Evolutionary conservation across 2,888 invertebrate genomes (phyloP), one percentile per base, ranked within the genome.

Genomic region (Chelonus formosanus): DNA sequence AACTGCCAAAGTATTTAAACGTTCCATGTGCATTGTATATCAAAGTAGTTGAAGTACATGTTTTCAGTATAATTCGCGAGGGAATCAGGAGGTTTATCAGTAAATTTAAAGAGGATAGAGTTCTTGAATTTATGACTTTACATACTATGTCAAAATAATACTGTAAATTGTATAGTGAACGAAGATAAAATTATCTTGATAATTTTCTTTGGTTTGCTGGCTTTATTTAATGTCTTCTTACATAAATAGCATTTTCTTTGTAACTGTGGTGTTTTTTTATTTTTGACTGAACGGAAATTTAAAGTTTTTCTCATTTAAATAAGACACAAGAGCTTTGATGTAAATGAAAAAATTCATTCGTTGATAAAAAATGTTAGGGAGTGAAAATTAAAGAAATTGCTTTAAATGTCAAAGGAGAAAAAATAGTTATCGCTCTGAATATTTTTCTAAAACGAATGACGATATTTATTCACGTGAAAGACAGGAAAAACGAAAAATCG

Each of bases 1-100:
- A 68, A 69, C 64, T 71, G 71, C 56, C 62, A 67, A 69, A 70
- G 68, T 70, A 70, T 65, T 67, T 67, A 68, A 68, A 55, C 55
- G 20, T 31, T 6, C 59, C 52, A 66, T 45, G 36, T n/a, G 58
- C 47, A 67, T 52, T 68, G 61, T 44, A 40, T 60, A n/a, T 34
- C 8, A 32, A n/a, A 53, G n/a, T 6, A 32, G 53, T 20, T 20
- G 20, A 20, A 20, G 20, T 20, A 20, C 20, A 20, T 20, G 20
- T 20, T 20, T 20, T 20, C 20, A 20, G 20, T 20, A 20, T 20
- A 20, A 20, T 20, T 20, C 20, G 20, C 20, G 20, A 20, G 20
- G 20, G 20, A 20, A 20, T 20, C 20, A 20, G 20, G 20, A 20
- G 20, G 20, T 20, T 20, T 20, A 20, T 20, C 20, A 20, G 20